Evolutionary conservation across 2,888 invertebrate species (phyloP).

Genomic region (Frankliniella intonsa): DNA sequence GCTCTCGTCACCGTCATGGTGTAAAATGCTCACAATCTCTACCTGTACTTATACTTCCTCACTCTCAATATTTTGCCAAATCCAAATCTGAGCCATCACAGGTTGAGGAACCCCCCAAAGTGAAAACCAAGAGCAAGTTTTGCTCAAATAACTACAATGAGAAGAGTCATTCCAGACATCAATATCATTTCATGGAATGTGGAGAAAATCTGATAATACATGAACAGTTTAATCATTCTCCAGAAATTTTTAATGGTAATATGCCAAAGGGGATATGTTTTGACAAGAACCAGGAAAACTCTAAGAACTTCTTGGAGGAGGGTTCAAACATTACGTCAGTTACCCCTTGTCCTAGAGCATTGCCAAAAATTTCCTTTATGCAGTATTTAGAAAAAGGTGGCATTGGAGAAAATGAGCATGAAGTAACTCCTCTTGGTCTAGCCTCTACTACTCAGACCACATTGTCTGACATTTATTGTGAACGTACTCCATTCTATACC

Average conservation of each 20-base stretch:
- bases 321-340: too few relatives aligned
- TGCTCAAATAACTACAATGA: neutral
- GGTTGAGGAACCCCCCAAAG: neutral
- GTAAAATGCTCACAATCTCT: neutral
- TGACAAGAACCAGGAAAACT: too few relatives aligned
- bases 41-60: neutral
- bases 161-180: neutral
- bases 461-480: neutral
- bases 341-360: too few relatives aligned
- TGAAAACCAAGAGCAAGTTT: neutral
- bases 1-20: neutral
- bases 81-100: neutral
- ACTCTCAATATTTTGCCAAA: neutral
- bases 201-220: neutral
- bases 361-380: neutral
- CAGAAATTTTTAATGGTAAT: neutral
- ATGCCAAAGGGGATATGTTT: neutral
- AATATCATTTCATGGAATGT: neutral
- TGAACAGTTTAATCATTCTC: neutral
- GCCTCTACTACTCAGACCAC: neutral
- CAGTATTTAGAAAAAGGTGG: neutral
- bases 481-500: neutral
- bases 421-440: too few relatives aligned
- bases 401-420: neutral
- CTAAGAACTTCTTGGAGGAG: too few relatives aligned